Conservation (phyloP, 2,888 invertebrate species). For the Coremacera marginata region DNA sequence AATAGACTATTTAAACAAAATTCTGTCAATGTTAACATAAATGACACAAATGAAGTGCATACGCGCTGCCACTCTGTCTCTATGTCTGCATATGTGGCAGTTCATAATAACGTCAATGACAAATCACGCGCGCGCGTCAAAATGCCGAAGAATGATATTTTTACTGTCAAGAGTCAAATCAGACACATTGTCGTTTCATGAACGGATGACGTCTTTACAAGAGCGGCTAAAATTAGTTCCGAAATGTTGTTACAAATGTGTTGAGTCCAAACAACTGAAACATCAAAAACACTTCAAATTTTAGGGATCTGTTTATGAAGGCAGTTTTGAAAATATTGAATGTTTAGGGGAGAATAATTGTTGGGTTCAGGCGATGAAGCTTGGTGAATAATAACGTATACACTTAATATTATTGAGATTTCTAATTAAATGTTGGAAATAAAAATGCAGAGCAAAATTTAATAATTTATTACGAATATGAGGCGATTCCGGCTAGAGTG, state of each 20-base stretch:
- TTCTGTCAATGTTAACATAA: constrained; percentile 54
- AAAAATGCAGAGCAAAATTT: too few species aligned
- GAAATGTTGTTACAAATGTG: constrained; percentile 67
- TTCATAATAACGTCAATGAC: constrained; percentile 66
- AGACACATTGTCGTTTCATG: constrained; percentile 22
- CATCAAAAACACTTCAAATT: constrained; percentile 22
- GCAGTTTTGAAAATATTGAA: background rate
- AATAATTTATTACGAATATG: too few species aligned
- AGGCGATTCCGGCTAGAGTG: too few species aligned
- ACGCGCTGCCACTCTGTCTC: constrained; percentile 39
- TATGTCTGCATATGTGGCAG: constrained; percentile 39
- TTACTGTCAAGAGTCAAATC: constrained; percentile 58
- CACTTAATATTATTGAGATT: background rate
- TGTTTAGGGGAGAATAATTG: background rate
- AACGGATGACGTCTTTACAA: background rate
- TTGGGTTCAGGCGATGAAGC: background rate
- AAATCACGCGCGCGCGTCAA: constrained; percentile 67
- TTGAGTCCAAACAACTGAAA: constrained; percentile 63
- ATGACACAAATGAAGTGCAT: constrained; percentile 60
- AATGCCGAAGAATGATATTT: constrained; percentile 65
- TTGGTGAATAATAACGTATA: background rate
- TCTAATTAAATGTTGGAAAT: too few species aligned
- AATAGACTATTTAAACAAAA: constrained; percentile 32
- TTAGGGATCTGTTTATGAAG: constrained; percentile 19
- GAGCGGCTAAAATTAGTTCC: constrained; percentile 64